Base-by-base conservation (phyloP, 2,113 vertebrate genomes). In the Vireo altiloquus region DNA sequence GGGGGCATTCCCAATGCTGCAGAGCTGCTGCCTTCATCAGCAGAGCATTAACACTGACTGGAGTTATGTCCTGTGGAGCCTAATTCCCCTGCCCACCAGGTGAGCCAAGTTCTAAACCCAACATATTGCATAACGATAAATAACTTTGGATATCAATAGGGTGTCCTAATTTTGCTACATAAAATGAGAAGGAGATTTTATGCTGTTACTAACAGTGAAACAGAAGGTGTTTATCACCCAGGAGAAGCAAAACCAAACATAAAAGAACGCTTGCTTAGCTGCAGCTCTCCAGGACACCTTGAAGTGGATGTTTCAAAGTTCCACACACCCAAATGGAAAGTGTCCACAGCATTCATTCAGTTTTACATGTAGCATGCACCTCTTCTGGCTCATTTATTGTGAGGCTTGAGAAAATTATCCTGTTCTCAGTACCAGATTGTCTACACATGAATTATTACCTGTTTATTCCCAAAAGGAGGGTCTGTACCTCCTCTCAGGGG, bases 261-360 rank as follows among this genome's bases (percentile, higher is more conserved):
- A 59, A 83, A 82, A 49, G 25, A 28, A 54, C 0, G 0, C 9
- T 66, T 13, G 3, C 53, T 69, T 85, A 40, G 53, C 40, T 81
- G 50, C 50, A 59, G 52, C 52, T 90, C 76, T 90, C 71, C 3
- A 9, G 42, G 47, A 78, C 37, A 42, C 54, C 74, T 83, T 70
- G 49, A 94, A 92, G 88, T 76, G 53, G 37, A 72, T 57, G 50
- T 65, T 94, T 94, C 70, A 69, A 85, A 76, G 78, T 68, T 77
- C 28, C 75, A 30, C 23, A 5, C 3, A 21, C 40, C 69, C 39
- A 76, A 57, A 92, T 13, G 28, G 78, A 68, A 85, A 86, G 19
- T 17, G 37, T 74, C 84, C 14, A 13, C 31, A 65, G 31, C 37
- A 66, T 74, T 83, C 71, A 74, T 86, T 77, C 52, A 74, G 44